Conservation (phyloP, 2,113 vertebrate species). For the Spheniscus mendiculus region DNA sequence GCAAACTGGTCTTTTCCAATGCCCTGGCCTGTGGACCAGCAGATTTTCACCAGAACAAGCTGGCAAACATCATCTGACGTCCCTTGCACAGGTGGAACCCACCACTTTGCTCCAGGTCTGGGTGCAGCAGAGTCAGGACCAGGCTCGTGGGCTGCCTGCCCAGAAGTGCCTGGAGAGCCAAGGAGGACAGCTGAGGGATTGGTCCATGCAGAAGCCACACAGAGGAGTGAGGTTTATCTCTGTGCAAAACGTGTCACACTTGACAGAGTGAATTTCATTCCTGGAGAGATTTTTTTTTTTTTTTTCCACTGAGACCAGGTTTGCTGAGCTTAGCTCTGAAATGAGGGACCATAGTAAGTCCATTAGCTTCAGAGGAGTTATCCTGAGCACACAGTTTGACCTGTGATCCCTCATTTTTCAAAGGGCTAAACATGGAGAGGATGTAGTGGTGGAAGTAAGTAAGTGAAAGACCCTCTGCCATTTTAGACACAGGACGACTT, state of each 20-base stretch:
- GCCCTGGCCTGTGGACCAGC: not conserved
- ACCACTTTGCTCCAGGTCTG: not conserved
- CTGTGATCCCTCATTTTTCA: slow-evolving; percentile 24
- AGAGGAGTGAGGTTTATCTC: not conserved
- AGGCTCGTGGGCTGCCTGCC: not conserved
- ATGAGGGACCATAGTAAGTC: slow-evolving; percentile 23
- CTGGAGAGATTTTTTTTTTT: not conserved
- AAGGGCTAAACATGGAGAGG: not conserved
- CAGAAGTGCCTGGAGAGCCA: not conserved
- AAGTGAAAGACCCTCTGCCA: not conserved
- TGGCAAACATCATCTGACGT: not conserved
- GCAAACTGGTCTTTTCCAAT: not conserved
- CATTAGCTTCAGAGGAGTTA: slow-evolving; percentile 56
- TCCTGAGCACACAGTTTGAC: not conserved
- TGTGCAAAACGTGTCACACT: not conserved
- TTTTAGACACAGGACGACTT: not conserved
- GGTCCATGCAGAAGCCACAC: not conserved
- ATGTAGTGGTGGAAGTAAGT: not conserved
- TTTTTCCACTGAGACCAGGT: not conserved
- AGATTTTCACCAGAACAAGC: not conserved
- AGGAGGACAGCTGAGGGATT: not conserved
- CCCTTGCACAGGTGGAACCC: not conserved
- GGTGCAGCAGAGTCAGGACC: not conserved
- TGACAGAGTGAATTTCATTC: not conserved
- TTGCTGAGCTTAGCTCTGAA: slow-evolving; percentile 59